Conservation (phyloP, 2,888 invertebrate species). For the Drosophila infuscata region DNA sequence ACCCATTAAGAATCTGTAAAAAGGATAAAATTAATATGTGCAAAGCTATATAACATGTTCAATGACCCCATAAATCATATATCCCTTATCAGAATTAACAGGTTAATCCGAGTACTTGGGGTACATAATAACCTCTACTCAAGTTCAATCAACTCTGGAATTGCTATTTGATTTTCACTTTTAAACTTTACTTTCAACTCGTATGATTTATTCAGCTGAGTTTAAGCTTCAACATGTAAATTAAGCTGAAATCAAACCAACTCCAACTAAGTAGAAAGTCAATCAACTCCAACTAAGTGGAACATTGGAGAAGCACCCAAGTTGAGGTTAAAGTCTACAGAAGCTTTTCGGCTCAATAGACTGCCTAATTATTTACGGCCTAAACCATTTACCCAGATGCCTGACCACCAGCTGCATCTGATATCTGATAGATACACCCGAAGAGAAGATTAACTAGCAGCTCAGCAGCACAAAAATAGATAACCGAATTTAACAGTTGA, state of each 20-base stretch:
- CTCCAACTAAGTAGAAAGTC: conserved; percentile 17
- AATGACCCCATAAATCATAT: neutral
- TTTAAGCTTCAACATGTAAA: neutral
- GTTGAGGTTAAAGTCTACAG: conserved; percentile 13
- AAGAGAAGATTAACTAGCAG: conserved; percentile 64
- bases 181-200: neutral
- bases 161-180: fast-evolving
- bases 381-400: conserved; percentile 21
- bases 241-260: conserved; percentile 64
- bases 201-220: neutral
- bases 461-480: conserved; percentile 44
- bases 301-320: conserved; percentile 27
- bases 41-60: neutral
- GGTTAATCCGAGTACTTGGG: neutral
- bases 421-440: conserved; percentile 28
- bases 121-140: neutral
- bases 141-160: neutral
- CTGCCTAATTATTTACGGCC: conserved; percentile 68
- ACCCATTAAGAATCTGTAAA: neutral
- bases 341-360: conserved; percentile 70
- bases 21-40: neutral
- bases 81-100: neutral
- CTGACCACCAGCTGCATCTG: conserved; percentile 16
- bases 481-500: conserved; percentile 77
- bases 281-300: conserved; percentile 41